These are phyloP conservation scores for Xenentodon cancila DNA, from an alignment of 2,797 vertebrate species.

Conservation along the genomic window DNA sequence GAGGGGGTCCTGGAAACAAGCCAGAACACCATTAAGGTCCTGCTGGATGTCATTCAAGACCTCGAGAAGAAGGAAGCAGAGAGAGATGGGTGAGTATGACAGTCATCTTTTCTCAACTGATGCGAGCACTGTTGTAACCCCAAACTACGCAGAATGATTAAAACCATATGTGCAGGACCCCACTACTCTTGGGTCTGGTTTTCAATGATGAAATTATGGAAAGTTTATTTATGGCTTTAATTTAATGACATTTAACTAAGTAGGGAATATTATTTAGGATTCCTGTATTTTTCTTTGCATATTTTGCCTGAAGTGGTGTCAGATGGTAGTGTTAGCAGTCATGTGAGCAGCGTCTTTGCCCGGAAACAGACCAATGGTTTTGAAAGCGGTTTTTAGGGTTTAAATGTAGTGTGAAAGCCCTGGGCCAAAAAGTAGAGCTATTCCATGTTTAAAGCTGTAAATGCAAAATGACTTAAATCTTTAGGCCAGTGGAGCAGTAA, in stretches of 20 bases:
- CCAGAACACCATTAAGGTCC: slow-evolving; percentile 90
- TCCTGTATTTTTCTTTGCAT: not conserved
- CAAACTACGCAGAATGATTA: slow-evolving; percentile 3
- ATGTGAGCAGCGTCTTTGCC: slow-evolving; percentile 36
- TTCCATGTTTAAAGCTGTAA: slow-evolving; percentile 47
- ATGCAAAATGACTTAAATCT: slow-evolving; percentile 56
- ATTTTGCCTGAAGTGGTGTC: not conserved
- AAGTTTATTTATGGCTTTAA: too few species aligned
- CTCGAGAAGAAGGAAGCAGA: slow-evolving; percentile 91
- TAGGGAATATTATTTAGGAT: too few species aligned
- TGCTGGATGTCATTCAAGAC: slow-evolving; percentile 92
- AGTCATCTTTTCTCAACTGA: not conserved
- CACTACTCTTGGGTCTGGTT: not conserved
- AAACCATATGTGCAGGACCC: not conserved
- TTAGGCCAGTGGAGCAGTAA: slow-evolving; percentile 53
- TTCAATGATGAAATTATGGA: not conserved
- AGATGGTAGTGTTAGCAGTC: slow-evolving; percentile 21
- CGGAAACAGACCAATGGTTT: slow-evolving; percentile 28
- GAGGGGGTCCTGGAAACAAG: slow-evolving; percentile 91
- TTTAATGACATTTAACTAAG: too few species aligned
- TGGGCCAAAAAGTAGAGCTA: slow-evolving; percentile 36
- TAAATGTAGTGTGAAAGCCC: slow-evolving; percentile 44
- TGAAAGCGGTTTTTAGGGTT: slow-evolving; percentile 35
- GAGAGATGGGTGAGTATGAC: slow-evolving; percentile 85
- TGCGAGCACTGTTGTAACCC: slow-evolving; percentile 11